phyloP scores from a whole-genome alignment of 2,113 vertebrate species.

The Lamprologus lemairii region DNA sequence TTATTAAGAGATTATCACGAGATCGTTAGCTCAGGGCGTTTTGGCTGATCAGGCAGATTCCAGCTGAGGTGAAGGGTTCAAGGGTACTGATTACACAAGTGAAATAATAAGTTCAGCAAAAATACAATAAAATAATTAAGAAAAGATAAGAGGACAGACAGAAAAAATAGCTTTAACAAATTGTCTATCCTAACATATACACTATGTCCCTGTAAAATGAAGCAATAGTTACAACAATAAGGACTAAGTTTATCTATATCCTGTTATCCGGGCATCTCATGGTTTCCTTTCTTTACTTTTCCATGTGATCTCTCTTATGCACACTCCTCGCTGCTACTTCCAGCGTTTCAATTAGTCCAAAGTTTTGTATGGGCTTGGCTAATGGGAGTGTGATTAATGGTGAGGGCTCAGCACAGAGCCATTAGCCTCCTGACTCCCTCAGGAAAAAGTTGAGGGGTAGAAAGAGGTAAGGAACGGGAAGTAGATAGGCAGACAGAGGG shows the following conservation, averaged over 20 bases:
- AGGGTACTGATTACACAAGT: too few species aligned
- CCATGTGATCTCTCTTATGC: background rate
- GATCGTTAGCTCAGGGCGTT: background rate
- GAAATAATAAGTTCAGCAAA: background rate
- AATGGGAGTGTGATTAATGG: slow-evolving; percentile 57
- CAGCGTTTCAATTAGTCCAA: slow-evolving; percentile 36
- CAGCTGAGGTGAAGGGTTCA: background rate
- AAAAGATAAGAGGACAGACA: background rate
- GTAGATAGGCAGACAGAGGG: background rate
- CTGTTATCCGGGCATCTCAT: background rate
- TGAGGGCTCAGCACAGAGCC: slow-evolving; percentile 24
- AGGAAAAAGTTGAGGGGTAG: slow-evolving; percentile 11
- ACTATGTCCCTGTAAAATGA: background rate
- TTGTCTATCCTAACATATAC: background rate
- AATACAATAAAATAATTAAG: background rate
- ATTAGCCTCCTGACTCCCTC: slow-evolving; percentile 37
- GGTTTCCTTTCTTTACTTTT: background rate
- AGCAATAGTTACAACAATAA: background rate
- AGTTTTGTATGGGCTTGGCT: slow-evolving; percentile 20
- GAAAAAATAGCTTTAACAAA: too few species aligned
- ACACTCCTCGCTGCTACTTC: background rate
- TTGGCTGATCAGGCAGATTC: background rate
- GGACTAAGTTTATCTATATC: background rate
- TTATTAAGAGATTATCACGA: background rate
- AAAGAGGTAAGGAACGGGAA: background rate